Conservation (phyloP, 2,113 vertebrate species). For the Ramphastos sulfuratus region DNA sequence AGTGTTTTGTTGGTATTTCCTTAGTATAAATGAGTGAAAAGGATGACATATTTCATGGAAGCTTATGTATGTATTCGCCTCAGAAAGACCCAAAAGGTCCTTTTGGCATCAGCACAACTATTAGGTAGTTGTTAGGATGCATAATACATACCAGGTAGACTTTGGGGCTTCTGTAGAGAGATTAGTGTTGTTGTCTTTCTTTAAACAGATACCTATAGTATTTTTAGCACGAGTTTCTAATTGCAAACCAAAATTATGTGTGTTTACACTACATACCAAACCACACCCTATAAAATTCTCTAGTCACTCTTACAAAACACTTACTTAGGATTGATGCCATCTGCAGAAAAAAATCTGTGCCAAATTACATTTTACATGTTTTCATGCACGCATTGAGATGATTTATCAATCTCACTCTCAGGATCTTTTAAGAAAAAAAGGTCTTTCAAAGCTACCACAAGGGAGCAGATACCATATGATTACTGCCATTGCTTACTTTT, state of each 20-base stretch:
- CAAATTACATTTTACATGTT: background rate
- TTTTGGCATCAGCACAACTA: background rate
- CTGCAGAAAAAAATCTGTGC: background rate
- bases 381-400: background rate
- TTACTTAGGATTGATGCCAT: background rate
- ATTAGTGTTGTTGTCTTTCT: background rate
- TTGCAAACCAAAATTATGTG: background rate
- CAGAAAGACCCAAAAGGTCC: background rate
- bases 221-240: background rate
- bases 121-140: background rate
- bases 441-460: background rate
- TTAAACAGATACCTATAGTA: background rate
- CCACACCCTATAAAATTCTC: background rate
- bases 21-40: conserved; percentile 26
- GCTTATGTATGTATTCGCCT: conserved; percentile 6
- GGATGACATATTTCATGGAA: conserved; percentile 24
- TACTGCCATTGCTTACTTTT: background rate
- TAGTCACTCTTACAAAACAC: background rate
- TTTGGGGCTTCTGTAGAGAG: background rate
- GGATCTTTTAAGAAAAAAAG: background rate
- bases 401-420: background rate
- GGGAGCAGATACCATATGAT: background rate
- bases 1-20: conserved; percentile 45
- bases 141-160: background rate
- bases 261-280: background rate